A percentile compares a stretch with the other conserved stretches of the same genome.
phyloP scores from a whole-genome alignment of 2,797 vertebrate genomes.

The Sebastiscus albofasciatus region DNA sequence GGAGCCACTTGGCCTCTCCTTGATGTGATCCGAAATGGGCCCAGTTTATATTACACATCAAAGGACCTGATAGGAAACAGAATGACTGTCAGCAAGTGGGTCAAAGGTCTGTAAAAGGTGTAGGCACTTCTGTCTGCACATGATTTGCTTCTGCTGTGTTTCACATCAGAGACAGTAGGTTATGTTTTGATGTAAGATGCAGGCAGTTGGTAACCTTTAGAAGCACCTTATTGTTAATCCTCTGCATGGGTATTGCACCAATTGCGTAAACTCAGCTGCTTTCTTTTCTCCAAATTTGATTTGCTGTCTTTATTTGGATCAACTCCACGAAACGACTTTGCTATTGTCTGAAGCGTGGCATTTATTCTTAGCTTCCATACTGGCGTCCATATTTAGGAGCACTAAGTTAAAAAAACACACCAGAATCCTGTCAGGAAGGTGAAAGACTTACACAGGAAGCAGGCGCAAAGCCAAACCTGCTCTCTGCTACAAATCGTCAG shows the following conservation, averaged over 20 bases:
- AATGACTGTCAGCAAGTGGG: constrained; percentile 16
- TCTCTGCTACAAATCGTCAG: constrained; percentile 6
- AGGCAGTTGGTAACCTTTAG: not conserved
- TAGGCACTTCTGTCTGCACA: not conserved
- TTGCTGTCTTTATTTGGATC: not conserved
- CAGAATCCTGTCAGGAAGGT: constrained; percentile 69
- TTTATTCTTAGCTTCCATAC: constrained; percentile 3
- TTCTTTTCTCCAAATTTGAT: not conserved
- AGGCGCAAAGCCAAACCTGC: constrained; percentile 33
- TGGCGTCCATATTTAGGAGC: constrained; percentile 17
- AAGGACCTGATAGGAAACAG: constrained; percentile 26
- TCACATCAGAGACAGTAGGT: not conserved
- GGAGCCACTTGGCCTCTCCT: constrained; percentile 24
- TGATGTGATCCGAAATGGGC: constrained; percentile 33
- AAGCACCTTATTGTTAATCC: not conserved
- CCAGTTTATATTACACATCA: constrained; percentile 55
- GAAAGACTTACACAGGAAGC: constrained; percentile 52
- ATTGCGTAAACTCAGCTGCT: not conserved
- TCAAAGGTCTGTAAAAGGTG: not conserved
- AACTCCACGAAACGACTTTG: not conserved
- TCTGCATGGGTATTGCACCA: not conserved
- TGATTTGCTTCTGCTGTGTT: constrained; percentile 1
- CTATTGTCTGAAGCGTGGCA: constrained; percentile 13
- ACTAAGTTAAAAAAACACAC: not conserved
- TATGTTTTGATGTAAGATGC: not conserved